A percentile compares a stretch with the other conserved stretches of the same genome.
These are phyloP conservation scores for Zoanthus gigantus DNA, from an alignment of 92 coral and sea anemone species.

Conservation along the genomic window DNA sequence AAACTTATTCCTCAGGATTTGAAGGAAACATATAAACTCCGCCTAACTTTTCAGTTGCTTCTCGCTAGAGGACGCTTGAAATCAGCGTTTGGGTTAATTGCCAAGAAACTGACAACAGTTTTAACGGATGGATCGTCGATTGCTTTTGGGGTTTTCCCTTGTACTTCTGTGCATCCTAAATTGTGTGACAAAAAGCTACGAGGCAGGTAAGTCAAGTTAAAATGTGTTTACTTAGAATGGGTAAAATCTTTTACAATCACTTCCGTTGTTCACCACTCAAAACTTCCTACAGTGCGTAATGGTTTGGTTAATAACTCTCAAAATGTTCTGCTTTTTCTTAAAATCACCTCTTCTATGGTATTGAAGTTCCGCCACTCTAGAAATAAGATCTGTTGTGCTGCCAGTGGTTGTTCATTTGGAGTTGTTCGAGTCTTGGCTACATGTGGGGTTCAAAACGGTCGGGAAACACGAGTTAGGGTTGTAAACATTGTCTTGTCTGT, in stretches of 20 bases:
- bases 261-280: conserved; percentile 77
- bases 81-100: conserved; percentile 27
- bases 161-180: conserved; percentile 40
- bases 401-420: not conserved
- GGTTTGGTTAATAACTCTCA: conserved; percentile 19
- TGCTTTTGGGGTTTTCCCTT: conserved; percentile 33
- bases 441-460: not conserved
- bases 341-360: not conserved
- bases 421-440: not conserved
- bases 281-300: conserved; percentile 67
- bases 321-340: conserved; percentile 33
- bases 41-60: conserved; percentile 20
- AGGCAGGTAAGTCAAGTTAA: conserved; percentile 66
- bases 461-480: not conserved
- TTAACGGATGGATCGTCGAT: conserved; percentile 37
- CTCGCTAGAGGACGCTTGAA: conserved; percentile 56
- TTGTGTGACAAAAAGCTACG: conserved; percentile 43
- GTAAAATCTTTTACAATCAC: conserved; percentile 71
- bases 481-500: conserved; percentile 63
- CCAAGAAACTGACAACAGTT: conserved; percentile 17
- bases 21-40: conserved; percentile 15
- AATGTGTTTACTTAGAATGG: conserved; percentile 67
- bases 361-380: not conserved
- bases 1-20: conserved; percentile 33
- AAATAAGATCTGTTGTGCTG: not conserved